These are phyloP conservation scores for Melanotaenia duboulayi DNA, from an alignment of 2,113 vertebrate genomes.

Conservation along the genomic window DNA sequence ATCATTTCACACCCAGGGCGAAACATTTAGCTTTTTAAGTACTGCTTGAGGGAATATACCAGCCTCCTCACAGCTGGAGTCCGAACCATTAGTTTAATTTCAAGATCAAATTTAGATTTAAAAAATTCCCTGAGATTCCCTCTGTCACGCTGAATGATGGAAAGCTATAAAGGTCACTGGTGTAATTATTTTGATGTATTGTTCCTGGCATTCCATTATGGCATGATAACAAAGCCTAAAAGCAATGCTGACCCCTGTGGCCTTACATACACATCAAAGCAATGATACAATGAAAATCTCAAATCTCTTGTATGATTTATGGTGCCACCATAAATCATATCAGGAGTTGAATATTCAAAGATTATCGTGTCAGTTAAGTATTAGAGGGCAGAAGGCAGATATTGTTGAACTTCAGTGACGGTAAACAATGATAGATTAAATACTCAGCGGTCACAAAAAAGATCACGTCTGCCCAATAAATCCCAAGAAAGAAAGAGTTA, in stretches of 20 bases:
- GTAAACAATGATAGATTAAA: not conserved
- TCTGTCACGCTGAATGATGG: not conserved
- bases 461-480: not conserved
- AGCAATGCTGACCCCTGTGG: not conserved
- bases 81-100: not conserved
- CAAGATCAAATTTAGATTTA: not conserved
- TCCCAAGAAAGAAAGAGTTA: not conserved
- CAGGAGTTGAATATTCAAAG: constrained; percentile 13
- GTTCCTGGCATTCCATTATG: not conserved
- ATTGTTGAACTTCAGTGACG: not conserved
- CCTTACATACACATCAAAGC: not conserved
- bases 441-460: not conserved
- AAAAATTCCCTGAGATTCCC: not conserved
- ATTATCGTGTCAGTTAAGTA: not conserved
- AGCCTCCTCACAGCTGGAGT: not conserved
- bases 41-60: not conserved
- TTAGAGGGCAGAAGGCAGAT: constrained; percentile 1
- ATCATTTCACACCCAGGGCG: constrained; percentile 8
- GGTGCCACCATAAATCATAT: not conserved
- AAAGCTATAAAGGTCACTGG: not conserved
- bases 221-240: constrained; percentile 1
- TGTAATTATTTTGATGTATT: constrained; percentile 11
- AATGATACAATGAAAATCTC: not conserved
- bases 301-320: not conserved
- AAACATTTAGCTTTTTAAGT: constrained; percentile 16